Evolutionary conservation across 2,797 vertebrate genomes (phyloP).

Genomic region (Novumbra hubbsi): DNA sequence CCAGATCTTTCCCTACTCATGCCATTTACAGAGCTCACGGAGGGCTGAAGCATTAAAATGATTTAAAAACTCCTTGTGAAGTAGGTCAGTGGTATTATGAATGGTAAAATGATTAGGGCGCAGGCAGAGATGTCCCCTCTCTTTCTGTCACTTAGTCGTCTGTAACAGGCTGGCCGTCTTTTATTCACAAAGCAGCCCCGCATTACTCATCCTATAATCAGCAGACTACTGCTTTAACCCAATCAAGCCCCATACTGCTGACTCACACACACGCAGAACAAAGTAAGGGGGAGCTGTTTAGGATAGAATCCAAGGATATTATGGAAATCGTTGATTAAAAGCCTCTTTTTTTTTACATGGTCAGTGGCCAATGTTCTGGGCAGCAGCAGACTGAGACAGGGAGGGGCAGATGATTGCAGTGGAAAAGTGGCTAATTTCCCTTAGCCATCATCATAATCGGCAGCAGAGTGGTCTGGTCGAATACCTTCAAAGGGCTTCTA

Average conservation of each 20-base stretch:
- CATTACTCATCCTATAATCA: conserved; percentile 46
- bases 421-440: conserved; percentile 65
- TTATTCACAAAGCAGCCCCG: conserved; percentile 32
- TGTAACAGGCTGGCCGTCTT: conserved; percentile 40
- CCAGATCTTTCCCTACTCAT: conserved; percentile 21
- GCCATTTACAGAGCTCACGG: conserved; percentile 35
- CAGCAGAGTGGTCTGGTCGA: conserved; percentile 27
- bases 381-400: conserved; percentile 43
- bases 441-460: conserved; percentile 55
- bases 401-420: conserved; percentile 66
- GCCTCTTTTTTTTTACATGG: conserved; percentile 63
- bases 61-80: conserved; percentile 57
- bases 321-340: conserved; percentile 72
- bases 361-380: conserved; percentile 60
- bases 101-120: conserved; percentile 46
- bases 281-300: conserved; percentile 34
- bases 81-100: conserved; percentile 61
- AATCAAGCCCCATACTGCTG: conserved; percentile 65
- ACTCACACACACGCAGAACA: conserved; percentile 54
- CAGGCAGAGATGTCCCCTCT: conserved; percentile 33
- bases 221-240: conserved; percentile 55
- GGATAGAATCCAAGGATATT: conserved; percentile 66
- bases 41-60: conserved; percentile 48
- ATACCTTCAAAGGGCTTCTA: conserved; percentile 44
- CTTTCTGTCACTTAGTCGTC: conserved; percentile 49